Evolutionary conservation across 1,140 invertebrate species (phyloP).

Genomic region (Goniozus legneri): DNA sequence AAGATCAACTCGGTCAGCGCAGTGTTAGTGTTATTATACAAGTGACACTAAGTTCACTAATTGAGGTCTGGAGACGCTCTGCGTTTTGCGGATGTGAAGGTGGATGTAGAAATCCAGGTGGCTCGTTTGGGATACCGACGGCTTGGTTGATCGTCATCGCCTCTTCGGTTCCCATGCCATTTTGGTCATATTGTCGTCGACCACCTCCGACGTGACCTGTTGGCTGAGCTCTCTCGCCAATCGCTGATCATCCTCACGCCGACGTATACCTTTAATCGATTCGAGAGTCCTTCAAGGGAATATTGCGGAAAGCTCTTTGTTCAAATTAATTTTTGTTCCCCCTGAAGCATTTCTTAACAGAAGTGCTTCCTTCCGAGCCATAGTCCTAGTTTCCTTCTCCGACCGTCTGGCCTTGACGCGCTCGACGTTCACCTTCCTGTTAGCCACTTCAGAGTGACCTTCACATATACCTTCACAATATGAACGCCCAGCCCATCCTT

Average conservation of each 20-base stretch:
- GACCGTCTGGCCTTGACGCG: slow-evolving; percentile 1
- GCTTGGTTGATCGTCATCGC: neutral
- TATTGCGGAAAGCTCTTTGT: neutral
- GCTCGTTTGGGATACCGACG: neutral
- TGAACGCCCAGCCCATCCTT: neutral
- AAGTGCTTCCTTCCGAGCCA: slow-evolving; percentile 8
- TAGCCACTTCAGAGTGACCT: neutral
- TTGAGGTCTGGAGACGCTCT: too few species aligned
- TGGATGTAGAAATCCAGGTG: neutral
- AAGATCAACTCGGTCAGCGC: neutral
- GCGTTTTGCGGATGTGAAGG: neutral
- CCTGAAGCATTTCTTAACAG: neutral
- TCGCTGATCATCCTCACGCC: neutral
- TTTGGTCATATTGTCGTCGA: too few species aligned
- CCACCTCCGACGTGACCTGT: neutral
- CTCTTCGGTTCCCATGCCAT: too few species aligned
- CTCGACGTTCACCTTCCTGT: neutral
- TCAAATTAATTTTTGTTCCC: slow-evolving; percentile 7
- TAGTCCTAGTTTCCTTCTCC: slow-evolving; percentile 1
- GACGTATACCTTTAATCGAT: slow-evolving; percentile 10
- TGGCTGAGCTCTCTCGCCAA: neutral
- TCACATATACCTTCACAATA: neutral
- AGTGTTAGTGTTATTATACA: neutral
- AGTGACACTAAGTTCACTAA: neutral
- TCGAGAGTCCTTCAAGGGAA: slow-evolving; percentile 4